Conservation (phyloP, 1,140 invertebrate genomes). For the Samia ricini region DNA sequence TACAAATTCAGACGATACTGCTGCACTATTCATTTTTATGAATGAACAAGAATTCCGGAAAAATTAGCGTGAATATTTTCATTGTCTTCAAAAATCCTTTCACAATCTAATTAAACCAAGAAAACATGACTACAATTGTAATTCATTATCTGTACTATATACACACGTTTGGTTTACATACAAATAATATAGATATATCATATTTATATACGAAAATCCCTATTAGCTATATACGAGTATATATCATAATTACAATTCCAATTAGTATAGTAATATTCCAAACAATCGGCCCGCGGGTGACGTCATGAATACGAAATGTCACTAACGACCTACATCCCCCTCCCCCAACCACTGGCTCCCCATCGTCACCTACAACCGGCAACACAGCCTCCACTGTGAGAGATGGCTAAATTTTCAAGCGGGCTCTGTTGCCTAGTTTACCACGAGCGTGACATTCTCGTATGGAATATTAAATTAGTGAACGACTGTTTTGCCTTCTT, state of each 20-base stretch:
- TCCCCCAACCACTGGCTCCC: slow-evolving; percentile 15
- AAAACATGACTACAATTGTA: too few relatives aligned
- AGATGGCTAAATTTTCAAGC: slow-evolving; percentile 68
- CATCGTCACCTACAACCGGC: not conserved
- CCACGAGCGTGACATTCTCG: slow-evolving; percentile 19
- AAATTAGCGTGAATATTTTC: too few relatives aligned
- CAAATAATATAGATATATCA: not conserved
- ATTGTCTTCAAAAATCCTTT: too few relatives aligned
- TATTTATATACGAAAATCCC: not conserved
- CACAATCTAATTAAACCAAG: too few relatives aligned
- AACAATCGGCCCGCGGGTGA: slow-evolving; percentile 70
- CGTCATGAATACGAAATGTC: slow-evolving; percentile 76
- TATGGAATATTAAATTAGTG: not conserved
- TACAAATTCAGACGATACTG: not conserved
- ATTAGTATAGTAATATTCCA: slow-evolving; percentile 73
- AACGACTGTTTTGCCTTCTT: not conserved
- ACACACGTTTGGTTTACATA: too few relatives aligned
- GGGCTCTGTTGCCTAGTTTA: slow-evolving; percentile 35
- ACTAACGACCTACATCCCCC: slow-evolving; percentile 62
- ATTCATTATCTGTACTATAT: too few relatives aligned
- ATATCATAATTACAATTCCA: slow-evolving; percentile 65
- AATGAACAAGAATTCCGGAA: too few relatives aligned
- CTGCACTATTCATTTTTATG: not conserved
- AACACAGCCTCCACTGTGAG: slow-evolving; percentile 22
- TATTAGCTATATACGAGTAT: slow-evolving; percentile 52